These are phyloP conservation scores for Pandion haliaetus DNA, from an alignment of 2,113 vertebrate species.

Conservation along the genomic window DNA sequence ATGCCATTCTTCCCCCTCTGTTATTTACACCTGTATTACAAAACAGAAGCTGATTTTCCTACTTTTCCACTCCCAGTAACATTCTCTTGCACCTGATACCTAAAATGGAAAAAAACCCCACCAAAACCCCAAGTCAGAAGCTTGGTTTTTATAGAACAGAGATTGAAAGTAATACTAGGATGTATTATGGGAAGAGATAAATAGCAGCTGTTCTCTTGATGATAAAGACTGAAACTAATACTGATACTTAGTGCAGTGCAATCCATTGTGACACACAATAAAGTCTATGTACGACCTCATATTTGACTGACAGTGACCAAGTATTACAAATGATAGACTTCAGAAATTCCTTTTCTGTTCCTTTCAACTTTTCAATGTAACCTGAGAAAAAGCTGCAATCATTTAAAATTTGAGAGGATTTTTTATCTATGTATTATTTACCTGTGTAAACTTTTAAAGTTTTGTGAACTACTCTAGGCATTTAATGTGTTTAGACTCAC, in stretches of 20 bases:
- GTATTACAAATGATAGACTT: neutral
- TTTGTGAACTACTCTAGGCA: neutral
- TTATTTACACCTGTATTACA: neutral
- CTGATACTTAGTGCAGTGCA: neutral
- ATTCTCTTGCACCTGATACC: neutral
- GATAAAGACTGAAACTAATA: conserved; percentile 27
- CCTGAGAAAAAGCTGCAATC: neutral
- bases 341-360: neutral
- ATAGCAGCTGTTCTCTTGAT: conserved; percentile 9
- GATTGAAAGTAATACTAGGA: neutral
- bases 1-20: neutral
- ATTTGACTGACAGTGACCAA: neutral
- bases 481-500: neutral
- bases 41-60: neutral
- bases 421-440: neutral
- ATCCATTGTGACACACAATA: neutral
- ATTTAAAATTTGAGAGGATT: neutral
- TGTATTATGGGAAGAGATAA: conserved; percentile 38
- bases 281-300: neutral
- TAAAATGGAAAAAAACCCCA: neutral
- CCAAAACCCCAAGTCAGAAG: neutral
- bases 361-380: neutral
- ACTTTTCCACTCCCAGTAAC: neutral
- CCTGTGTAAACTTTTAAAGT: neutral
- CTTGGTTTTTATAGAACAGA: neutral